Percentiles rank a stretch among this genome's conserved stretches.
Conservation (phyloP, 2,888 invertebrate species). For the Acleris emargana region DNA sequence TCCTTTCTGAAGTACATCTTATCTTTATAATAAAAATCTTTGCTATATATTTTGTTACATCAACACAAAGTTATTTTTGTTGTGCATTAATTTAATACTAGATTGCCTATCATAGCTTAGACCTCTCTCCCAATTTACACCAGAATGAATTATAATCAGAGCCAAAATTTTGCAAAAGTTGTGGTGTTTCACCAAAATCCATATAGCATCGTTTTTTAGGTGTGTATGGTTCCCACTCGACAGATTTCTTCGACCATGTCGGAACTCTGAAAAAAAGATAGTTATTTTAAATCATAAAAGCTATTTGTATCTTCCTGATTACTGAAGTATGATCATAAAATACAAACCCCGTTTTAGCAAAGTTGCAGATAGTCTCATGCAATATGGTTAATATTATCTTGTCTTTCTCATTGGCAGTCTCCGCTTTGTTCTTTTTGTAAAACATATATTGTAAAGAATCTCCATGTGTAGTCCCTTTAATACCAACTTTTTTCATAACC, state of each 20-base stretch:
- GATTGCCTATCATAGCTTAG: slow-evolving; percentile 52
- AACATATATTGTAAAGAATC: slow-evolving; percentile 71
- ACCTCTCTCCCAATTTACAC: slow-evolving; percentile 47
- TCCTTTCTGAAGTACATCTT: no score
- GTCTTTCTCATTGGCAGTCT: slow-evolving; percentile 52
- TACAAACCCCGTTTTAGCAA: slow-evolving; percentile 69
- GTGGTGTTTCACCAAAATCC: slow-evolving; percentile 51
- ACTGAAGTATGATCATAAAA: not conserved
- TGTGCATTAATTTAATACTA: no score
- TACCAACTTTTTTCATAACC: slow-evolving; percentile 57
- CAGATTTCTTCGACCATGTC: slow-evolving; percentile 53
- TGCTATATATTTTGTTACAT: no score
- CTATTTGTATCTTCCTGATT: not conserved
- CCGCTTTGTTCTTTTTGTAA: slow-evolving; percentile 61
- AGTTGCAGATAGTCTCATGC: slow-evolving; percentile 64
- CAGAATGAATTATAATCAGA: slow-evolving; percentile 43
- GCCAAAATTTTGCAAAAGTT: slow-evolving; percentile 45
- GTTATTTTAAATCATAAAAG: not conserved
- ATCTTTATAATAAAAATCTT: no score
- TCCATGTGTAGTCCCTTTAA: slow-evolving; percentile 67
- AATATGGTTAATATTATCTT: slow-evolving; percentile 55
- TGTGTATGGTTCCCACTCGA: slow-evolving; percentile 65
- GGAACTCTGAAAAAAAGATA: slow-evolving; percentile 60
- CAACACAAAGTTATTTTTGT: no score
- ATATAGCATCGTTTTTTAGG: slow-evolving; percentile 48